phyloP scores from a whole-genome alignment of 30 jellyfish, hydroid and myxozoan genomes.

The Aurelia sp. region DNA sequence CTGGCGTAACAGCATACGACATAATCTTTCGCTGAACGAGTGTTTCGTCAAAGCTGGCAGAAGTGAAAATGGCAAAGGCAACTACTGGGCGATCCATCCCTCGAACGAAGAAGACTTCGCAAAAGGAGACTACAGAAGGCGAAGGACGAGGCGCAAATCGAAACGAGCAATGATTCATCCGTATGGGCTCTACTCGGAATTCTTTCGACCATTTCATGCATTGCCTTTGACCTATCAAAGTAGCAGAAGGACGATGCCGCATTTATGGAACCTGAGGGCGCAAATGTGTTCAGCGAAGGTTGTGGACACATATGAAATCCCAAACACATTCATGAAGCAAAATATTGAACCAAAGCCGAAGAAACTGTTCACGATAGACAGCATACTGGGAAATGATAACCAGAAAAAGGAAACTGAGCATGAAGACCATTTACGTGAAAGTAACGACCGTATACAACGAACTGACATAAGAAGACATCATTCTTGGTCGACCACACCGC shows the following conservation, averaged over 20 bases:
- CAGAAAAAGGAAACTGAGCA: neutral
- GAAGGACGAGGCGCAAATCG: slow-evolving; percentile 79
- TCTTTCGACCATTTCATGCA: slow-evolving; percentile 23
- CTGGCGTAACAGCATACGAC: slow-evolving; percentile 95
- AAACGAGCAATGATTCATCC: slow-evolving; percentile 33
- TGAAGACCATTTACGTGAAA: no score
- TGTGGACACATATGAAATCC: neutral
- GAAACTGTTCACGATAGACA: slow-evolving; percentile 71
- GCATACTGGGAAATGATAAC: slow-evolving; percentile 61
- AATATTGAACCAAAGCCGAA: slow-evolving; percentile 10
- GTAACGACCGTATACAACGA: neutral
- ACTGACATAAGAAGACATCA: slow-evolving; percentile 24
- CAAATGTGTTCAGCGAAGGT: no score
- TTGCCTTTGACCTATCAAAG: slow-evolving; percentile 6
- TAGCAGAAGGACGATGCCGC: neutral
- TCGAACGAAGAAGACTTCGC: slow-evolving; percentile 85
- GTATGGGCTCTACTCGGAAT: slow-evolving; percentile 50
- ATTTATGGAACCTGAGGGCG: neutral
- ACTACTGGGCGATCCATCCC: slow-evolving; percentile 94
- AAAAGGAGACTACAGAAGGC: slow-evolving; percentile 88
- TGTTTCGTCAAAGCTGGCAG: slow-evolving; percentile 91
- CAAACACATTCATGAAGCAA: neutral
- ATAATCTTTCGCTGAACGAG: slow-evolving; percentile 81
- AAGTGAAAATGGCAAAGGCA: slow-evolving; percentile 93
- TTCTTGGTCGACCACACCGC: slow-evolving; percentile 27